Base-by-base conservation (phyloP, 92 coral and sea anemone species). In the Porites lobata region DNA sequence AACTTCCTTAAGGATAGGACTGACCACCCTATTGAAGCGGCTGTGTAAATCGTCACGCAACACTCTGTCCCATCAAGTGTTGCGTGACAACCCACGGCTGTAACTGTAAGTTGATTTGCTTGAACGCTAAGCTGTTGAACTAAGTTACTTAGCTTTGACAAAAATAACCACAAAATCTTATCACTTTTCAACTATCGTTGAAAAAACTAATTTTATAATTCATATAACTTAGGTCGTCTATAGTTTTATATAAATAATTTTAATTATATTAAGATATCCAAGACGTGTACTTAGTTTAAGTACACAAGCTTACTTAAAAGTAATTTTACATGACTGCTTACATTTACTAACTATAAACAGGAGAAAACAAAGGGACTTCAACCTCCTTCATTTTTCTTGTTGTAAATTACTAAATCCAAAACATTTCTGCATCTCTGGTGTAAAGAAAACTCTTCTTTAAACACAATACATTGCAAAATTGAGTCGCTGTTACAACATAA, bases 231-330 rank as follows among this genome's bases (percentile, higher is more conserved):
- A 82, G 14, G 9, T 50, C 4, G 17, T 38, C 58, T 82, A 18
- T 1, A 22, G 54, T 71, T 57, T 43, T 43, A 7, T 82, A 80
- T 80, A 82, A 82, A 82, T 82, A 82, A 32, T 38, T 52, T 71
- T 69, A 56, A 29, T 70, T 65, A 17, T 69, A 82, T 70, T 29
- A 82, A 82, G 12, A 75, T 50, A 75, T 4, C 15, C 61, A 47
- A 67, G 72, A 24, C 14, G 38, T 67, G 29, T 7, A 72, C 8
- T 14, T 17, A 72, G 22, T 72, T 3, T 9, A 56, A 56, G 11
- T 10, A 56, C 61, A 14, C 15, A 10, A 0, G 3, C 61, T 10
- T 1, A 56, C 4, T 14, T 10, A 56, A 56, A 54, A 56, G 38
- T 5, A 52, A 10, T 4, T 38, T 38, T 38, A 38, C 6, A 38